Evolutionary conservation across 2,888 invertebrate species (phyloP).

Genomic region (Lamellibrachia satsuma): DNA sequence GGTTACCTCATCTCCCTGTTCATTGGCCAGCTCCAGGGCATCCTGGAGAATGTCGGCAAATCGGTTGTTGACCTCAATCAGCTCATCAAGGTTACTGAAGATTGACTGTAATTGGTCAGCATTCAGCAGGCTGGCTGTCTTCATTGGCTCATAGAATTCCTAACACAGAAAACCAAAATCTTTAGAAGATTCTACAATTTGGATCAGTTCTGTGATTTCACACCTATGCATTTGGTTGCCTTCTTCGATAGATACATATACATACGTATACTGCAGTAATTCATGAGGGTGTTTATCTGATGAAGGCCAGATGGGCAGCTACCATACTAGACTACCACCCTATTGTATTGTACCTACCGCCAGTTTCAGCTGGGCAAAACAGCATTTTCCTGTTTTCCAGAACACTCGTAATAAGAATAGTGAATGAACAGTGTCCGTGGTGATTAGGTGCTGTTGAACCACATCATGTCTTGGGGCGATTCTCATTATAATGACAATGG

Average conservation of each 20-base stretch:
- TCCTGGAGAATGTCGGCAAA: conserved; percentile 87
- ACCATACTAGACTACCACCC: neutral
- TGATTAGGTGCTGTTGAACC: neutral
- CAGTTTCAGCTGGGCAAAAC: neutral
- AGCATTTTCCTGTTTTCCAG: neutral
- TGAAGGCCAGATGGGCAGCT: neutral
- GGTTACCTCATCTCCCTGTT: conserved; percentile 69
- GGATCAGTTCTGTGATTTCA: neutral
- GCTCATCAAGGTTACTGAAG: conserved; percentile 91
- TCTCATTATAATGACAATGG: neutral
- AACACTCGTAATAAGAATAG: neutral
- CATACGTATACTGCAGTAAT: neutral
- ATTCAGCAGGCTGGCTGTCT: conserved; percentile 88
- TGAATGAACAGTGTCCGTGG: neutral
- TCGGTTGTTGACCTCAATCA: conserved; percentile 79
- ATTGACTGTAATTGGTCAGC: conserved; percentile 90
- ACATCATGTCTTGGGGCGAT: neutral
- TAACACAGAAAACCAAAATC: conserved; percentile 43
- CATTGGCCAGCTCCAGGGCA: conserved; percentile 81
- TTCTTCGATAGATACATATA: neutral
- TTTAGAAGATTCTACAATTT: neutral
- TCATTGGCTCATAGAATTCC: conserved; percentile 76
- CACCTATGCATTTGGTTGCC: neutral
- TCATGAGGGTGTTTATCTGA: neutral
- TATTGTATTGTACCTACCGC: no score